Evolutionary conservation across 2,797 vertebrate species (phyloP).

Genomic region (Anableps anableps): DNA sequence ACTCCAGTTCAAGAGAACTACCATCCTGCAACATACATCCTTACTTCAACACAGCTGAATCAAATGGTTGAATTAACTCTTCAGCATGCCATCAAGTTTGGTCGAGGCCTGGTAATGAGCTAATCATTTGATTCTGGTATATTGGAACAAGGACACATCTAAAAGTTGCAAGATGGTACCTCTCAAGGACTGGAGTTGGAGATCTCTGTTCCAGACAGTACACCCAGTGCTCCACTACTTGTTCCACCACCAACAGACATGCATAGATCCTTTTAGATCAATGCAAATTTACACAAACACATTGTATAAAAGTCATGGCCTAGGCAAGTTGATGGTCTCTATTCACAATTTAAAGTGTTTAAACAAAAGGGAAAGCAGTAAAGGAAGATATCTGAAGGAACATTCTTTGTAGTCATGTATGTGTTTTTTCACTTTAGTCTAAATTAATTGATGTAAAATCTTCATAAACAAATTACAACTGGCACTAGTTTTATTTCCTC

Average conservation of each 20-base stretch:
- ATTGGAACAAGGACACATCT: too few relatives aligned
- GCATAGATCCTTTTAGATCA: not conserved
- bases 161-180: not conserved
- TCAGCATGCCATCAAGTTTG: too few relatives aligned
- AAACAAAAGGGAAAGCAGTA: not conserved
- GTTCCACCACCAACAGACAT: not conserved
- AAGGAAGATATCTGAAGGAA: not conserved
- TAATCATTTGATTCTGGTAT: too few relatives aligned
- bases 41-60: too few relatives aligned
- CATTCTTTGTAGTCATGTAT: conserved; percentile 9
- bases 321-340: not conserved
- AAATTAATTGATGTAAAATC: conserved; percentile 25
- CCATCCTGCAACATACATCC: too few relatives aligned
- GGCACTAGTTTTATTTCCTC: conserved; percentile 25
- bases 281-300: too few relatives aligned
- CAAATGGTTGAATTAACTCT: not conserved
- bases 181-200: not conserved
- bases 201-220: not conserved
- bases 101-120: too few relatives aligned
- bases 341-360: not conserved
- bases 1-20: too few relatives aligned
- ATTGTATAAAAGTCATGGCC: not conserved
- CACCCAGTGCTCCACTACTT: not conserved
- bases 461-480: conserved; percentile 53
- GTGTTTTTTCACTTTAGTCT: conserved; percentile 22